Evolutionary conservation across 2,113 vertebrate species (phyloP).

Genomic region (Sceloporus undulatus): DNA sequence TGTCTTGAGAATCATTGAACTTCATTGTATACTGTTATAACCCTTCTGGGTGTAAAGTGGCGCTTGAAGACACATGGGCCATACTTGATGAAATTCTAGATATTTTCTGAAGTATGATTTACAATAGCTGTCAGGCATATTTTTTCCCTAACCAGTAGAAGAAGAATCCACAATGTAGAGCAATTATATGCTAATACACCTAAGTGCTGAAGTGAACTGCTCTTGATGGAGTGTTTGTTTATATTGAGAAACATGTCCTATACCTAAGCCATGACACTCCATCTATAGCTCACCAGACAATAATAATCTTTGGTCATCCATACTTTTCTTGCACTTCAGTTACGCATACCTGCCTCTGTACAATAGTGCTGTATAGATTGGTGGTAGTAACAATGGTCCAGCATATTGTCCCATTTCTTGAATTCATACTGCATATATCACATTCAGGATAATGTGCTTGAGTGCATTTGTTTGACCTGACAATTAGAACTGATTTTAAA

Average conservation of each 20-base stretch:
- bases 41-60: too few species aligned
- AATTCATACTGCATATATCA: too few species aligned
- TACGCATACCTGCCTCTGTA: not conserved
- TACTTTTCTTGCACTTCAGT: too few species aligned
- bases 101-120: not conserved
- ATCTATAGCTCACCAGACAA: too few species aligned
- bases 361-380: not conserved
- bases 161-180: not conserved
- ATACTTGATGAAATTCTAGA: not conserved
- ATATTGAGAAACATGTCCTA: not conserved
- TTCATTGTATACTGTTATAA: not conserved
- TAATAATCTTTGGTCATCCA: not conserved
- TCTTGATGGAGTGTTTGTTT: not conserved
- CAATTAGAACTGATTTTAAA: not conserved
- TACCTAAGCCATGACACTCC: not conserved
- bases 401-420: not conserved
- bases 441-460: not conserved
- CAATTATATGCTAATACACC: not conserved
- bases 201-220: not conserved
- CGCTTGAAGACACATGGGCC: not conserved
- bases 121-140: not conserved
- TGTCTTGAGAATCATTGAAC: not conserved
- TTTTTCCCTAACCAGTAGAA: not conserved
- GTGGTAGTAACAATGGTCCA: not conserved
- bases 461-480: not conserved